Conservation (phyloP, 1,140 invertebrate genomes). For the Ruditapes philippinarum region DNA sequence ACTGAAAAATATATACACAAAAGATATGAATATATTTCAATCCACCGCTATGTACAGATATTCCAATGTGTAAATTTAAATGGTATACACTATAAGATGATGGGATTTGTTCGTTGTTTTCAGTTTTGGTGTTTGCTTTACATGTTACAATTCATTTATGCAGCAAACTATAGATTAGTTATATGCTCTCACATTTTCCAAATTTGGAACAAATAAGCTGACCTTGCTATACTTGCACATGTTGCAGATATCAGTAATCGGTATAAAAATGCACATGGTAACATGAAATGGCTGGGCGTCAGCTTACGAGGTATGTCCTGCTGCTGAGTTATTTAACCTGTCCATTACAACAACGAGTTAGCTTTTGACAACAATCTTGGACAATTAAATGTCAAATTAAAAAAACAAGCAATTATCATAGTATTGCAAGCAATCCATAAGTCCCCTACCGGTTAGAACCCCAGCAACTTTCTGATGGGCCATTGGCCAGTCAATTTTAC, state of each 20-base stretch:
- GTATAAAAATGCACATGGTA: neutral
- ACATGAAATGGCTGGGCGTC: neutral
- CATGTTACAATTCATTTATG: neutral
- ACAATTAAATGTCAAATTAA: too few relatives aligned
- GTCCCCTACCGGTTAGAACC: too few relatives aligned
- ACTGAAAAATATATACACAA: too few relatives aligned
- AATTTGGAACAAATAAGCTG: neutral
- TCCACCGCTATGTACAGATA: too few relatives aligned
- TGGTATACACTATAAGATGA: too few relatives aligned
- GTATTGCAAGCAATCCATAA: too few relatives aligned
- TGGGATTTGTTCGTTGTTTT: slow-evolving; percentile 44
- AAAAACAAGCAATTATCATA: too few relatives aligned
- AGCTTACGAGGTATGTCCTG: neutral
- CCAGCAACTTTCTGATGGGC: too few relatives aligned
- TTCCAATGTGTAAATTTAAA: too few relatives aligned
- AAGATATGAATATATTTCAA: too few relatives aligned
- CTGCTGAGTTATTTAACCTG: neutral
- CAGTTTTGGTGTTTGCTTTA: neutral
- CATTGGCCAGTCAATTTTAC: too few relatives aligned
- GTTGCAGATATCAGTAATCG: neutral
- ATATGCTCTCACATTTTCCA: neutral
- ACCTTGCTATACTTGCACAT: neutral
- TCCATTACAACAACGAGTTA: neutral
- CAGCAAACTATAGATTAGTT: neutral
- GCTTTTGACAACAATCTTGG: too few relatives aligned